Conservation (phyloP, 2,113 vertebrate genomes). For the Phocoena sinus region DNA sequence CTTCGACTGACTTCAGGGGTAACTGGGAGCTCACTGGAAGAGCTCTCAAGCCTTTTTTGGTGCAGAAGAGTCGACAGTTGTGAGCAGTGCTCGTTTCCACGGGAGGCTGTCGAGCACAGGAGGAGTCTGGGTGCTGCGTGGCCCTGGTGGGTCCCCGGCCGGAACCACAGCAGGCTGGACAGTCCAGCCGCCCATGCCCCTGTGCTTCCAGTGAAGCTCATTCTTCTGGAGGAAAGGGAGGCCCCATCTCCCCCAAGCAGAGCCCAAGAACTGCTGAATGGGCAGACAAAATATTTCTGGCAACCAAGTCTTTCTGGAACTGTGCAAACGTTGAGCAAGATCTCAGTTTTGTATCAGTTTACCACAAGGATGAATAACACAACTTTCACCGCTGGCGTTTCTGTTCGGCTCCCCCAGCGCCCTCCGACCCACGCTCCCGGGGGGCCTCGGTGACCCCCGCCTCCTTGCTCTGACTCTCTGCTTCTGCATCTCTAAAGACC, state of each 20-base stretch:
- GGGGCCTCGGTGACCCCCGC: no score
- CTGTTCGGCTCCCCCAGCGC: not conserved
- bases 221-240: not conserved
- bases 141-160: slow-evolving; percentile 56
- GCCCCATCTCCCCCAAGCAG: not conserved
- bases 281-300: slow-evolving; percentile 81
- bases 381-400: not conserved
- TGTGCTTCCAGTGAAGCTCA: not conserved
- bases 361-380: slow-evolving; percentile 81
- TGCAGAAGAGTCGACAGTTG: slow-evolving; percentile 78
- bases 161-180: slow-evolving; percentile 25
- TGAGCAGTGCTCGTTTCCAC: slow-evolving; percentile 79
- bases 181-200: slow-evolving; percentile 58
- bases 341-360: slow-evolving; percentile 80
- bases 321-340: slow-evolving; percentile 82
- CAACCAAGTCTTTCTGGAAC: slow-evolving; percentile 82
- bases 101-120: slow-evolving; percentile 77
- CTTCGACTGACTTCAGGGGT: slow-evolving; percentile 83
- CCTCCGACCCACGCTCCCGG: no score
- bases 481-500: not conserved
- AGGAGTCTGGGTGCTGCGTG: slow-evolving; percentile 64
- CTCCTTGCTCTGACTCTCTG: not conserved
- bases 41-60: slow-evolving; percentile 72
- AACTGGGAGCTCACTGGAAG: slow-evolving; percentile 81
- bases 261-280: slow-evolving; percentile 70